phyloP scores from a whole-genome alignment of 2,888 invertebrate species.

The Xestia ashworthii region DNA sequence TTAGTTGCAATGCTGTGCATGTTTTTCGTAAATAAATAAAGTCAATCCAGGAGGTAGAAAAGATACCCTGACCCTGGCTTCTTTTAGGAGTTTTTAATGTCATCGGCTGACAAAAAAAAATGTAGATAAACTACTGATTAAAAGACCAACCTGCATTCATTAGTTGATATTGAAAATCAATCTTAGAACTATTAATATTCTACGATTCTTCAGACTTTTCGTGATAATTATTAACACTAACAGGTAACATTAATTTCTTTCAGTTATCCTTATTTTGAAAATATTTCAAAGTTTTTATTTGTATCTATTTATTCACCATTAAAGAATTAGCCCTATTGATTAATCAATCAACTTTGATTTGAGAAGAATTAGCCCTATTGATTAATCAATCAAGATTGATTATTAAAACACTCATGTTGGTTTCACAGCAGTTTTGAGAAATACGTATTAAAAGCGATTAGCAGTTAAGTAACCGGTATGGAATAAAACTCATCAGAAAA shows the following conservation, averaged over 20 bases:
- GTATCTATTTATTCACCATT: neutral
- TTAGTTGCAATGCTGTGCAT: neutral
- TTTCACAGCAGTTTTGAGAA: neutral
- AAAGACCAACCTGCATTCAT: neutral
- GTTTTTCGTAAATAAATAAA: neutral
- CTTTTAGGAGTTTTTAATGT: neutral
- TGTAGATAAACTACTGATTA: neutral
- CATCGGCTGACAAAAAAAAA: neutral
- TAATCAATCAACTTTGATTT: too few species aligned
- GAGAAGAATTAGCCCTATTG: too few species aligned
- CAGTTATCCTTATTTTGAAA: conserved; percentile 5
- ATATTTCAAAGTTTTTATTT: neutral
- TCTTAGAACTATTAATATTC: neutral
- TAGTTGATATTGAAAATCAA: neutral
- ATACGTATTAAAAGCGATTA: neutral
- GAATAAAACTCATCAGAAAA: neutral
- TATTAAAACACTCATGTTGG: neutral
- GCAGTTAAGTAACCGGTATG: neutral
- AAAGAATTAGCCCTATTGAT: neutral
- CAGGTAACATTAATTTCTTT: neutral
- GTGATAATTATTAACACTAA: neutral
- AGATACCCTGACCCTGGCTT: neutral
- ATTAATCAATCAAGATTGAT: too few species aligned
- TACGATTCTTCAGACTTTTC: neutral
- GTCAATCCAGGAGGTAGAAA: neutral